Conservation (phyloP, 2,113 vertebrate species). For the Saiga tatarica region DNA sequence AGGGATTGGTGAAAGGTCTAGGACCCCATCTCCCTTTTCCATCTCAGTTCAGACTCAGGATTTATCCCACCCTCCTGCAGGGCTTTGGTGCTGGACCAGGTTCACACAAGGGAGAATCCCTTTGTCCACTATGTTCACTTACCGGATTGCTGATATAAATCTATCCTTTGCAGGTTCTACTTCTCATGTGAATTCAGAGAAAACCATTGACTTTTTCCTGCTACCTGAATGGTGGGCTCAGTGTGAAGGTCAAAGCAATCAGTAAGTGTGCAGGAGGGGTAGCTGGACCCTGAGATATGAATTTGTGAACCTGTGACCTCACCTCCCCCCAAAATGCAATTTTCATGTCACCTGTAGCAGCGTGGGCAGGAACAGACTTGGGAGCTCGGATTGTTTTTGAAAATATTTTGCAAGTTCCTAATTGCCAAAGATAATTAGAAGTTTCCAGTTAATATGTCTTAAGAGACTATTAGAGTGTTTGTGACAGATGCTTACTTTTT, state of each 20-base stretch:
- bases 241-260: background rate
- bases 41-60: background rate
- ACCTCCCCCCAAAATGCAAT: background rate
- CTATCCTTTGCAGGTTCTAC: background rate
- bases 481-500: background rate
- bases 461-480: background rate
- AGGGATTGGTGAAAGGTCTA: no score
- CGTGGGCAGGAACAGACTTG: background rate
- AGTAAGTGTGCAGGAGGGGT: rapidly evolving
- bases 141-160: background rate
- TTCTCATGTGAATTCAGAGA: background rate
- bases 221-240: background rate
- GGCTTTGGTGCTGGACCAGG: background rate
- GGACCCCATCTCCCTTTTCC: background rate
- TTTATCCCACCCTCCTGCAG: background rate
- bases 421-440: background rate
- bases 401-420: background rate
- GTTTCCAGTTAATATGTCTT: background rate
- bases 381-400: background rate
- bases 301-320: background rate
- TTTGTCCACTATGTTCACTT: background rate
- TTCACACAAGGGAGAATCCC: background rate
- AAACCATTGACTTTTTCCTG: background rate
- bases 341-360: background rate
- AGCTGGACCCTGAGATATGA: background rate